Evolutionary conservation across 2,888 invertebrate genomes (phyloP).

Genomic region (Drosophila yooni): DNA sequence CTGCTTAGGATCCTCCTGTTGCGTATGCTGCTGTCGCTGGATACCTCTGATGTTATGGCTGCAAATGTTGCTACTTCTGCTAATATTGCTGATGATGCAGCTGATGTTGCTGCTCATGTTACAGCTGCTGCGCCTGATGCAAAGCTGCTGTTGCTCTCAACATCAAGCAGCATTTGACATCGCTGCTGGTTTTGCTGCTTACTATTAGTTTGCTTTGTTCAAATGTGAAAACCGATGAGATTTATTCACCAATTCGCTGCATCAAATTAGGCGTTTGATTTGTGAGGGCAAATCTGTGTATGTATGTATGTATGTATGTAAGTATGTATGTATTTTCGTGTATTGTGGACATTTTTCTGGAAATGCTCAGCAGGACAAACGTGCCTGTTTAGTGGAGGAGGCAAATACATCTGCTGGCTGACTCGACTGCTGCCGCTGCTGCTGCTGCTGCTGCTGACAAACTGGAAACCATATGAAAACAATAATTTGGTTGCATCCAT

Average conservation of each 20-base stretch:
- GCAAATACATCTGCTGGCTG: slow-evolving; percentile 63
- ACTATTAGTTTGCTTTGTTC: neutral
- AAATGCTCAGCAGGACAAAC: slow-evolving; percentile 46
- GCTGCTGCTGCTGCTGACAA: slow-evolving; percentile 57
- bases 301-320: neutral
- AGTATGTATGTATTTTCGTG: no score
- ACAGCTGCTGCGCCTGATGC: neutral
- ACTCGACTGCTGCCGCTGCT: neutral
- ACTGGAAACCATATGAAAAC: slow-evolving; percentile 77
- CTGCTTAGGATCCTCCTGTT: neutral
- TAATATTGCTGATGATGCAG: neutral
- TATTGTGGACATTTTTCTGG: slow-evolving; percentile 47
- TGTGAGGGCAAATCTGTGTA: slow-evolving; percentile 36
- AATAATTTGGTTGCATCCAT: slow-evolving; percentile 63
- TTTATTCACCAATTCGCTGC: slow-evolving; percentile 46
- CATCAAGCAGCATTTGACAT: neutral
- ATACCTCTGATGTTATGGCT: neutral
- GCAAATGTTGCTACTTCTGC: neutral
- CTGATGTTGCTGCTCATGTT: neutral
- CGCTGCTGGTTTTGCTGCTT: neutral
- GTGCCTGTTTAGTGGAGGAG: slow-evolving; percentile 16
- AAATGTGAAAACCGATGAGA: slow-evolving; percentile 5
- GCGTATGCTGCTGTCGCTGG: neutral
- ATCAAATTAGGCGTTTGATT: slow-evolving; percentile 64
- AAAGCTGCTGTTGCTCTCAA: neutral